Conservation (phyloP, 2,888 invertebrate species). For the Chloromyia formosa region DNA sequence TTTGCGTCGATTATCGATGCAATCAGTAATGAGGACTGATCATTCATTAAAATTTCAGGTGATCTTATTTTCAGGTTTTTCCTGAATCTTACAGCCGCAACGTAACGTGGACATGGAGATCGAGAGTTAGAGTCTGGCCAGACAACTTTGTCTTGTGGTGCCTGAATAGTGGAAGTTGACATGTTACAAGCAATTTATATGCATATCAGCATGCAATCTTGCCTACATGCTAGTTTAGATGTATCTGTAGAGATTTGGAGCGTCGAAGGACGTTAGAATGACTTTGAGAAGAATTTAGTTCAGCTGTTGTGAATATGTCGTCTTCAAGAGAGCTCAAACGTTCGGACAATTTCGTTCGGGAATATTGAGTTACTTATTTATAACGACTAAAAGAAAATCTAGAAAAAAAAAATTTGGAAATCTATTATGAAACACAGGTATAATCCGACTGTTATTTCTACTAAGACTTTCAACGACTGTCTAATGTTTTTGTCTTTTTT, state of each 20-base stretch:
- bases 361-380: no score
- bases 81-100: neutral
- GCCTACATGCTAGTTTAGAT: neutral
- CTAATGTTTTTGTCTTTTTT: no score
- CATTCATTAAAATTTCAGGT: slow-evolving; percentile 43
- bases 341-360: no score
- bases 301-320: no score
- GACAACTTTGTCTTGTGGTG: neutral
- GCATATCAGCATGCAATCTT: neutral
- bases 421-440: no score
- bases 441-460: no score
- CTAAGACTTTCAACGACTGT: no score
- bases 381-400: no score
- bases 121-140: neutral
- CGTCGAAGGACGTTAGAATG: slow-evolving; percentile 23
- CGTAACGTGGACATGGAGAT: neutral
- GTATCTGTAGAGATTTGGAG: neutral
- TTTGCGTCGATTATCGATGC: slow-evolving; percentile 39
- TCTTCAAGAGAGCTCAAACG: no score
- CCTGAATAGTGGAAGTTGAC: slow-evolving; percentile 31
- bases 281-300: no score
- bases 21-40: slow-evolving; percentile 43
- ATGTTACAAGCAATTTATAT: slow-evolving; percentile 34
- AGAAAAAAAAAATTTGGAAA: no score
- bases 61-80: slow-evolving; percentile 35